Base-by-base conservation (phyloP, 2,888 invertebrate species). In the Polia nebulosa region DNA sequence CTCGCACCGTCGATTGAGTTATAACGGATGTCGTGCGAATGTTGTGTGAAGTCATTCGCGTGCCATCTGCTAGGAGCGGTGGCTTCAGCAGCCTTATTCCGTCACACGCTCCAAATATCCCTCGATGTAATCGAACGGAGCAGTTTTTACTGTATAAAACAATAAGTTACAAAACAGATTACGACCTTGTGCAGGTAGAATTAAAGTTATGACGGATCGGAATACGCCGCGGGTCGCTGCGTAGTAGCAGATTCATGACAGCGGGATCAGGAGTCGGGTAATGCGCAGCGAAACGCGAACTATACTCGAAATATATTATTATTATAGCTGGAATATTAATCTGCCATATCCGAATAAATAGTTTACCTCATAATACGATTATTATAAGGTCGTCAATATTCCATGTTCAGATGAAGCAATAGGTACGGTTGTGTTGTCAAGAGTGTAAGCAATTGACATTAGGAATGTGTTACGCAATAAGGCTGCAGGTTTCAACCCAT, bases 41-140 rank as follows among this genome's bases (percentile, higher is more conserved):
- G 34, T 47, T 32, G 9, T n/a, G 11, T 22, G 15, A 6, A 25
- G 52, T 22, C 29, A 51, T 51, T 36, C 52, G 39, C 53, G 20
- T 45, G 20, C n/a, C 51, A 52, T 51, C 11, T 9, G 57, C 44
- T 29, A 55, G 1, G 65, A 63, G 58, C 39, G 61, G 15, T 34
- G 49, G 66, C 41, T 61, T 70, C 47, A 44, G 65, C 51, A 52
- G 60, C n/a, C 51, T 52, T 29, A 52, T 60, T 55, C 7, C 7
- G 52, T 47, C n/a, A 41, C 20, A 68, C 27, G 17, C 41, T 41
- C 17, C 9, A 22, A 41, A 34, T 58, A 1, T n/a, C 13, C 41
- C 27, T 34, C 39, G 32, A 32, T 41, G 25, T 49, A 52, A 13
- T 52, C 32, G 13, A 22, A 22, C 2, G 13, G 22, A 27, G 7